Conservation (phyloP, 2,888 invertebrate species). For the Sturmia bella region DNA sequence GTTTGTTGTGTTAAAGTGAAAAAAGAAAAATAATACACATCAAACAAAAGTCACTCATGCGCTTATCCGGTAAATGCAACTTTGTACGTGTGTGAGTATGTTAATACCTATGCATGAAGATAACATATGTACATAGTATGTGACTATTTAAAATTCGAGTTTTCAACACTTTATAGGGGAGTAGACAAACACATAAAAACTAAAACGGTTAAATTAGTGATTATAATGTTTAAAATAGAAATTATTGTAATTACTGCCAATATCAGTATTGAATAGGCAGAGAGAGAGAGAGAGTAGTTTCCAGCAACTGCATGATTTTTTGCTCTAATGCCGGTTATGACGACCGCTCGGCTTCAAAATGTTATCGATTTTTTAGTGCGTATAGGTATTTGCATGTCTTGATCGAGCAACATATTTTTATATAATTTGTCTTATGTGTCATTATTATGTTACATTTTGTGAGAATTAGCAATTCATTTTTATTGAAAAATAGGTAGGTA, state of each 20-base stretch:
- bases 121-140: neutral
- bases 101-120: too few species aligned
- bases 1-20: slow-evolving; percentile 33
- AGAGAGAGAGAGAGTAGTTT: too few species aligned
- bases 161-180: slow-evolving; percentile 57
- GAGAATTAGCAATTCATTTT: too few species aligned
- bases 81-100: neutral
- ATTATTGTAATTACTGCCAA: slow-evolving; percentile 7
- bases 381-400: too few species aligned
- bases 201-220: slow-evolving; percentile 41
- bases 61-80: slow-evolving; percentile 60
- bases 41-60: slow-evolving; percentile 67
- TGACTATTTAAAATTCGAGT: slow-evolving; percentile 15
- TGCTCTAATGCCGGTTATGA: too few species aligned
- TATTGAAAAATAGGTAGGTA: too few species aligned
- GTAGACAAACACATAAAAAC: slow-evolving; percentile 26
- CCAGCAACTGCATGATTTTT: too few species aligned
- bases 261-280: neutral
- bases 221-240: slow-evolving; percentile 2
- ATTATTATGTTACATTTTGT: too few species aligned
- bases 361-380: too few species aligned
- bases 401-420: too few species aligned
- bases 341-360: too few species aligned
- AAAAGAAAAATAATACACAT: slow-evolving; percentile 2
- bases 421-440: too few species aligned